These are phyloP conservation scores for Parnassius smintheus DNA, from an alignment of 2,888 invertebrate species.

Conservation along the genomic window DNA sequence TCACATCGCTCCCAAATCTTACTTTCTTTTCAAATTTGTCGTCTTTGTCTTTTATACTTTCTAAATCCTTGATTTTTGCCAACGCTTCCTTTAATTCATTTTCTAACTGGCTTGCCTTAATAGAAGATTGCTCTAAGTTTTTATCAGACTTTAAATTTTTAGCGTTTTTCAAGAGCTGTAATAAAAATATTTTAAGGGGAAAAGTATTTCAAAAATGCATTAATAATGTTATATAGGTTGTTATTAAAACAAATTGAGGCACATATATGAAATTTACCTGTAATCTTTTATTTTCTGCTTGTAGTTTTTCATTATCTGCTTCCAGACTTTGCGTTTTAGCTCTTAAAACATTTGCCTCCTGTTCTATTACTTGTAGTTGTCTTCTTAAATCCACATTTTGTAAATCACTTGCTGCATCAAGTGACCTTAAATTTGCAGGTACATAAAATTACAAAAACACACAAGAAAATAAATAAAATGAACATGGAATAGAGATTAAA, in stretches of 20 bases:
- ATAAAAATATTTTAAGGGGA: slow-evolving; percentile 27
- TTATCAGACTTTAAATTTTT: slow-evolving; percentile 79
- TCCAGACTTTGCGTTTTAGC: slow-evolving; percentile 86
- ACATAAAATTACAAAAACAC: not conserved
- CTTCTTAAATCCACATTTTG: slow-evolving; percentile 86
- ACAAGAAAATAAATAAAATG: slow-evolving; percentile 21
- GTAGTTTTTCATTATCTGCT: slow-evolving; percentile 87
- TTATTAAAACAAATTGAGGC: no score
- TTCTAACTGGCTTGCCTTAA: slow-evolving; percentile 83
- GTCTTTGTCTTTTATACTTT: slow-evolving; percentile 64
- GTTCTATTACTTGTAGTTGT: slow-evolving; percentile 88
- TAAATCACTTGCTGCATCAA: slow-evolving; percentile 80
- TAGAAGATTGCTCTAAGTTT: slow-evolving; percentile 79
- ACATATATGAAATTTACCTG: slow-evolving; percentile 57
- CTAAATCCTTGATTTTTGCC: slow-evolving; percentile 79
- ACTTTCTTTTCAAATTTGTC: slow-evolving; percentile 79
- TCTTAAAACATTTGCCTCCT: slow-evolving; percentile 86
- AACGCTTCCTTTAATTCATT: slow-evolving; percentile 82
- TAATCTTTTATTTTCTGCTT: slow-evolving; percentile 86
- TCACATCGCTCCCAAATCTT: slow-evolving; percentile 62
- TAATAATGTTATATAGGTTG: not conserved
- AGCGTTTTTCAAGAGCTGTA: slow-evolving; percentile 77
- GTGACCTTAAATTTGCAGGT: slow-evolving; percentile 66
- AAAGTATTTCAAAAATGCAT: not conserved
- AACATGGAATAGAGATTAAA: not conserved